Conservation (phyloP, 2,888 invertebrate genomes). For the Liodrosophila aerea region DNA sequence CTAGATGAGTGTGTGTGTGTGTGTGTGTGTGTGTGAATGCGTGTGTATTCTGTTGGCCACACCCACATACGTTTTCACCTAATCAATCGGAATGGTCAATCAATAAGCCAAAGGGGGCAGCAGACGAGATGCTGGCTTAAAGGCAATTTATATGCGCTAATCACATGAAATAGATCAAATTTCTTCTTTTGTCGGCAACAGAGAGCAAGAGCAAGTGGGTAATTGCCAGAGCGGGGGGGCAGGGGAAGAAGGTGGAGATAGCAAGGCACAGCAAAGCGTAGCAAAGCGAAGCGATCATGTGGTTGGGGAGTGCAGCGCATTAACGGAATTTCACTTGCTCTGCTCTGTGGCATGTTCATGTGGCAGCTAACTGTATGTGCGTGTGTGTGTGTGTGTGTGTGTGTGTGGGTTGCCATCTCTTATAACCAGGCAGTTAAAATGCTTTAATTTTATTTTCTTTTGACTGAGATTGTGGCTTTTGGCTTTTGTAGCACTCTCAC, state of each 20-base stretch:
- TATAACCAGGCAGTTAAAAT: constrained; percentile 58
- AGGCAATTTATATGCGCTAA: constrained; percentile 71
- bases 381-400: constrained; percentile 13
- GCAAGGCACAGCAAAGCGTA: constrained; percentile 8
- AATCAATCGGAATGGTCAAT: constrained; percentile 57
- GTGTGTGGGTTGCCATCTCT: constrained; percentile 46
- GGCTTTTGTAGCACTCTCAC: constrained; percentile 67
- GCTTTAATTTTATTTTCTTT: constrained; percentile 68
- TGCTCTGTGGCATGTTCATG: constrained; percentile 33
- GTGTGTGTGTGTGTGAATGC: constrained; percentile 1
- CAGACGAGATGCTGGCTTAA: constrained; percentile 22
- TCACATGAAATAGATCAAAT: constrained; percentile 75
- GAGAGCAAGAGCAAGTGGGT: neutral
- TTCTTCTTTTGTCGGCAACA: constrained; percentile 55
- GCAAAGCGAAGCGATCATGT: constrained; percentile 39
- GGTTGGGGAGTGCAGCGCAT: constrained; percentile 31
- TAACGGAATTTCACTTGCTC: constrained; percentile 53
- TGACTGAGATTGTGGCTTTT: constrained; percentile 45
- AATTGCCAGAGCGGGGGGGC: neutral
- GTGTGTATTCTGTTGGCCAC: constrained; percentile 23
- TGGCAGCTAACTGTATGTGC: constrained; percentile 18
- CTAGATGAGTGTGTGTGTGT: neutral
- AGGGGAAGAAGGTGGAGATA: neutral
- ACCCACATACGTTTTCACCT: constrained; percentile 62
- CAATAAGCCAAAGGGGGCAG: constrained; percentile 36